Conservation (phyloP, 2,797 vertebrate genomes). For the Mastacembelus armatus region DNA sequence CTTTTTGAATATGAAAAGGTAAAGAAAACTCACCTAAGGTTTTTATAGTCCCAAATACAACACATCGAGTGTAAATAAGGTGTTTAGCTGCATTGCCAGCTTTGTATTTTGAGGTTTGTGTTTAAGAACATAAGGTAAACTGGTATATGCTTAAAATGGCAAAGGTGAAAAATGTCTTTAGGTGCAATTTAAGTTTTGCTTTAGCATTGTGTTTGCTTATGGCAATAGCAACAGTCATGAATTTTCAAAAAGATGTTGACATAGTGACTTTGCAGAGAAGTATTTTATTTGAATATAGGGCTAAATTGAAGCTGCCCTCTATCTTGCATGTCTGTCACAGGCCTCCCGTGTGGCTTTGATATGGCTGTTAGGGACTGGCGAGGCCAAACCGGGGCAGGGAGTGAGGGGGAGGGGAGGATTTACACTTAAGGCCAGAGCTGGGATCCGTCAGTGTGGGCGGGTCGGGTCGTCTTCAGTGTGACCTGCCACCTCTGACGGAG, state of each 20-base stretch:
- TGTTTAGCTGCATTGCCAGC: not conserved
- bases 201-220: constrained; percentile 6
- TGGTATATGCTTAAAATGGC: constrained; percentile 31
- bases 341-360: constrained; percentile 77
- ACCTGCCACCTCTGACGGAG: constrained; percentile 78
- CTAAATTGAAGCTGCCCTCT: constrained; percentile 58
- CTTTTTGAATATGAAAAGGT: too few species aligned
- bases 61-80: too few species aligned
- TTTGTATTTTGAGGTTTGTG: not conserved
- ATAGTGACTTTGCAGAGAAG: constrained; percentile 43
- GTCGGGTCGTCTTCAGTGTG: constrained; percentile 70
- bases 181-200: constrained; percentile 28
- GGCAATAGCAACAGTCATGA: constrained; percentile 25
- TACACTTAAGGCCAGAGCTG: constrained; percentile 64
- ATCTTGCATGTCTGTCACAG: constrained; percentile 67
- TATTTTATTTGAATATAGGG: constrained; percentile 55
- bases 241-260: constrained; percentile 48
- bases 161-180: constrained; percentile 21
- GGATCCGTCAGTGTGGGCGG: constrained; percentile 76
- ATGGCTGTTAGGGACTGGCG: constrained; percentile 68
- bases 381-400: constrained; percentile 69
- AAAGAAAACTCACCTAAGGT: too few species aligned
- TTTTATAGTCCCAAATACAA: not conserved
- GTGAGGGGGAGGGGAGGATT: constrained; percentile 51
- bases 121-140: constrained; percentile 22